Percentiles rank a stretch among this genome's conserved stretches.
Conservation (phyloP, 2,797 vertebrate genomes). For the Denticeps clupeoides region DNA sequence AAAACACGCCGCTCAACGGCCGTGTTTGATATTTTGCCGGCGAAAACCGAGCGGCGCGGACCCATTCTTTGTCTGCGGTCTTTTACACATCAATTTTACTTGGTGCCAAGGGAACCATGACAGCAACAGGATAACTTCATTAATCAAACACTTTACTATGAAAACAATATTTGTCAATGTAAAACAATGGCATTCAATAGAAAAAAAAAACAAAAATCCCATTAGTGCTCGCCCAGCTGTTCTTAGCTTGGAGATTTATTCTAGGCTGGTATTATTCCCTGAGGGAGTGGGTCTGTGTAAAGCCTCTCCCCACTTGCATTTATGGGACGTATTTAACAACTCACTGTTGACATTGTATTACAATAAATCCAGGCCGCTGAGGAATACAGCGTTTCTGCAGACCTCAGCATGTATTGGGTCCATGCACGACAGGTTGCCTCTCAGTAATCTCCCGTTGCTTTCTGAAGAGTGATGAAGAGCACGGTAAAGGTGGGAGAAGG, state of each 20-base stretch:
- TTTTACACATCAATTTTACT: slow-evolving; percentile 31
- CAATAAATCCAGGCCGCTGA: slow-evolving; percentile 31
- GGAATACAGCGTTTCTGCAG: slow-evolving; percentile 14
- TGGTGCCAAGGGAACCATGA: slow-evolving; percentile 24
- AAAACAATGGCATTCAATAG: slow-evolving; percentile 36
- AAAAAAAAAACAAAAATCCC: slow-evolving; percentile 16
- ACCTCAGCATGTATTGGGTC: slow-evolving; percentile 21
- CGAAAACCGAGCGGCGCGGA: slow-evolving; percentile 32
- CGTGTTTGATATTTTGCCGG: slow-evolving; percentile 33
- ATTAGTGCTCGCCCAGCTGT: slow-evolving; percentile 36
- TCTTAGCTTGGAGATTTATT: slow-evolving; percentile 29
- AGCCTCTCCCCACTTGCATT: slow-evolving; percentile 13
- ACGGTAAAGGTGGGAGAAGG: no score
- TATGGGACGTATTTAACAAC: slow-evolving; percentile 31
- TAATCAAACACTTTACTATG: slow-evolving; percentile 44
- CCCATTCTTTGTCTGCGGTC: slow-evolving; percentile 38
- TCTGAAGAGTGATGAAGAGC: no score
- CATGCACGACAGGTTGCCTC: slow-evolving; percentile 13
- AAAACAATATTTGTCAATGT: slow-evolving; percentile 40
- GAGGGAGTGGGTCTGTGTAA: slow-evolving; percentile 4
- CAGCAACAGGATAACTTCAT: slow-evolving; percentile 35
- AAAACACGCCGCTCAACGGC: slow-evolving; percentile 21
- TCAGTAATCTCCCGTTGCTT: slow-evolving; percentile 23
- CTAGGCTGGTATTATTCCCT: slow-evolving; percentile 21
- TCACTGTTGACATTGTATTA: slow-evolving; percentile 26